Percentiles rank a stretch among this genome's conserved stretches.
These are phyloP conservation scores for Lochmaea capreae DNA, from an alignment of 2,888 invertebrate genomes.

Conservation along the genomic window DNA sequence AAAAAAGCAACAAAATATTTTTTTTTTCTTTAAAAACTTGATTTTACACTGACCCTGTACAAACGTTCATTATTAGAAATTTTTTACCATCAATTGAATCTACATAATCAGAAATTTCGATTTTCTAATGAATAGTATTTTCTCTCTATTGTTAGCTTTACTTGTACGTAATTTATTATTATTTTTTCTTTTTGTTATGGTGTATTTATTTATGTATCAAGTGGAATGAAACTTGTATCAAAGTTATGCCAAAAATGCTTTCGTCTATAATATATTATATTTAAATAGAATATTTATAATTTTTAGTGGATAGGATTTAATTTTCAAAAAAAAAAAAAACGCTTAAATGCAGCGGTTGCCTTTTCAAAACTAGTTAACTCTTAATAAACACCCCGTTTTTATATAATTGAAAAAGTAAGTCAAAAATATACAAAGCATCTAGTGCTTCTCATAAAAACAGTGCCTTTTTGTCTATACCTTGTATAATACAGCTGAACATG, in stretches of 20 bases:
- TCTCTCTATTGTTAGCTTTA: conserved; percentile 37
- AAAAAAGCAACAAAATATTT: background rate
- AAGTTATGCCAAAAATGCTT: conserved; percentile 55
- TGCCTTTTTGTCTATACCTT: too few relatives aligned
- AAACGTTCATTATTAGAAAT: too few relatives aligned
- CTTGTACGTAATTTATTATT: conserved; percentile 51
- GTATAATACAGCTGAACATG: too few relatives aligned
- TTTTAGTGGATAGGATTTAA: conserved; percentile 29
- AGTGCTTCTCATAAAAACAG: too few relatives aligned
- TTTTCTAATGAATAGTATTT: conserved; percentile 9
- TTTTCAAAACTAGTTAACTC: background rate
- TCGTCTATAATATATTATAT: conserved; percentile 44
- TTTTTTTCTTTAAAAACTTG: too few relatives aligned
- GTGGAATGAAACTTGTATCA: conserved; percentile 47
- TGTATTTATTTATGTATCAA: conserved; percentile 49
- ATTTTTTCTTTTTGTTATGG: conserved; percentile 41
- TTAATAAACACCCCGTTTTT: background rate
- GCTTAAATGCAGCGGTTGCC: conserved; percentile 14
- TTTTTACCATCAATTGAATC: too few relatives aligned
- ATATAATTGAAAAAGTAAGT: background rate
- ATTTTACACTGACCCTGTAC: too few relatives aligned
- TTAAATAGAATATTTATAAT: conserved; percentile 1
- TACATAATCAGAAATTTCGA: too few relatives aligned
- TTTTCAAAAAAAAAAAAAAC: background rate
- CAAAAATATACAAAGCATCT: too few relatives aligned